Evolutionary conservation across 2,113 vertebrate species (phyloP).

Genomic region (Chelonoidis abingdonii): DNA sequence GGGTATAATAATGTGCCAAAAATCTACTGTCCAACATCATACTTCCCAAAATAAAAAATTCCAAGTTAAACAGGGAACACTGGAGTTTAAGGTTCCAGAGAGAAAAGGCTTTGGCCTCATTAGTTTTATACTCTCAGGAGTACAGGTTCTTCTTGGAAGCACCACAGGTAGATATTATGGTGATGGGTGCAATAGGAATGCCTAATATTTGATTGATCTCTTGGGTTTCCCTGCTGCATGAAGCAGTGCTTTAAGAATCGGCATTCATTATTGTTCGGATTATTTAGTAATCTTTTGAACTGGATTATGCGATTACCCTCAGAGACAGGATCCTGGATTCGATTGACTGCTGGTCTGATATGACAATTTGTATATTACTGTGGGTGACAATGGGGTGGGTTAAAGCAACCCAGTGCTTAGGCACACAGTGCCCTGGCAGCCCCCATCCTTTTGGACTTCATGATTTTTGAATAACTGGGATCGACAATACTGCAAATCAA

Average conservation of each 20-base stretch:
- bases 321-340: not conserved
- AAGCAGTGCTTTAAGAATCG: not conserved
- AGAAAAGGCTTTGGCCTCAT: accelerated
- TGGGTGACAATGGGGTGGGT: not conserved
- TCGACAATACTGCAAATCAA: not conserved
- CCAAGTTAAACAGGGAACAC: not conserved
- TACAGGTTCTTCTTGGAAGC: not conserved
- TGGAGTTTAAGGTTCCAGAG: accelerated
- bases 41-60: not conserved
- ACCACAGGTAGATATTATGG: not conserved
- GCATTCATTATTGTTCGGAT: not conserved
- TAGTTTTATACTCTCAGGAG: accelerated
- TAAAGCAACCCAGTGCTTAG: not conserved
- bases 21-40: not conserved
- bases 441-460: not conserved
- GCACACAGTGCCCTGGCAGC: not conserved
- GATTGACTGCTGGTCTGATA: not conserved
- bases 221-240: not conserved
- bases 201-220: not conserved
- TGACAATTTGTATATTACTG: not conserved
- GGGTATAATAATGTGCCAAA: not conserved
- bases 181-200: not conserved
- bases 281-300: not conserved
- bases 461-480: not conserved
- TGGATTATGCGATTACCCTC: not conserved